Base-by-base conservation (phyloP, 2,113 vertebrate species). In the Callopanchax toddi region DNA sequence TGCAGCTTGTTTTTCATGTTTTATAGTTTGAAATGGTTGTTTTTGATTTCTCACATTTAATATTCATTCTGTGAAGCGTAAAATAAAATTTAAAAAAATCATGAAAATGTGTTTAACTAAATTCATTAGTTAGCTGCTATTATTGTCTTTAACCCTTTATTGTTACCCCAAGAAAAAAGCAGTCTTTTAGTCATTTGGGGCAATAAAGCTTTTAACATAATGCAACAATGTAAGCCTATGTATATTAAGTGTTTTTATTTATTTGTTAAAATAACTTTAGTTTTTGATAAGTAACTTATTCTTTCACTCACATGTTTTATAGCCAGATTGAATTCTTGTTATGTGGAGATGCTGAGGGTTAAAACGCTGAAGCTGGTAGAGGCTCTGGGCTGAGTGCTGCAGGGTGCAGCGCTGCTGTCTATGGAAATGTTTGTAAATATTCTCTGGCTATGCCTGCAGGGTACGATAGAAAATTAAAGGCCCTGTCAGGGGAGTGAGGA, bases 391-490 rank as follows among this genome's bases (percentile, higher is more conserved):
- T 76, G 11, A 52, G 52, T 32, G 58, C 74, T 80, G 59, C 68
- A 65, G 67, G 73, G 45, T 45, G 37, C 48, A 71, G 67, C 49
- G 20, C 64, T 25, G 72, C 73, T 69, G 62, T 78, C 62, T 79
- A 46, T 55, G 45, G 76, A 56, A 53, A 23, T 71, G 67, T 76
- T 71, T 74, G 71, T 72, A 26, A 74, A 51, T 71, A 76, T 42
- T 71, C 72, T 76, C 46, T 44, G 34, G 64, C 61, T 70, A 12
- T 13, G 51, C 67, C 77, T 71, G 25, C 16, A 61, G 61, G 74
- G 67, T 17, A 11, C 8, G 16, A 60, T 39, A 58, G 36, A 49
- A 76, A 72, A 67, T 63, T 60, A 82, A 71, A 72, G 76, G 69
- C 58, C 64, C 48, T 68, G 74, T 71, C 57, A 52, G 43, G 68